Evolutionary conservation across 2,888 invertebrate genomes (phyloP).

Genomic region (Elegia similella): DNA sequence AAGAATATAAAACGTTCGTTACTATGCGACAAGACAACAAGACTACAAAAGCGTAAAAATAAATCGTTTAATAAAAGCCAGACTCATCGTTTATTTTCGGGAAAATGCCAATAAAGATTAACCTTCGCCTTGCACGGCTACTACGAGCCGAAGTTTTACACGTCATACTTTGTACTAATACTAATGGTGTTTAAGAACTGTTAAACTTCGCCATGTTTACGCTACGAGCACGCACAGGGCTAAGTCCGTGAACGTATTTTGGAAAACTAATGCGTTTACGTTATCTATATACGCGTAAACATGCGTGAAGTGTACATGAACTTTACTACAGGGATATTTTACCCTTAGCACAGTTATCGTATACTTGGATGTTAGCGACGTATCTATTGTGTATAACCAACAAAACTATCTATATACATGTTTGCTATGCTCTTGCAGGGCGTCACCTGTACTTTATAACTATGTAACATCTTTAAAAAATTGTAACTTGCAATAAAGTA

Average conservation of each 20-base stretch:
- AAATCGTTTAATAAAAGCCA: constrained; percentile 15
- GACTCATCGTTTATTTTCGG: constrained; percentile 17
- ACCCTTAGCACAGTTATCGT: too few species aligned
- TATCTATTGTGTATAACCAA: too few species aligned
- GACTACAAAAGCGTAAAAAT: constrained; percentile 10
- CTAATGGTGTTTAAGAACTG: constrained; percentile 54
- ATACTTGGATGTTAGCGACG: too few species aligned
- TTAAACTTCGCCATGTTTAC: constrained; percentile 62
- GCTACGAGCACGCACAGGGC: constrained; percentile 52
- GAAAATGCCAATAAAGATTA: constrained; percentile 37
- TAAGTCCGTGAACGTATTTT: constrained; percentile 16
- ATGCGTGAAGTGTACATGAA: not conserved
- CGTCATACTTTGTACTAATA: constrained; percentile 30
- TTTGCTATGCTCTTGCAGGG: too few species aligned
- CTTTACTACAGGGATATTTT: too few species aligned
- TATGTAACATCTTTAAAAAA: too few species aligned
- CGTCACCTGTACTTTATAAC: too few species aligned
- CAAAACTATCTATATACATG: too few species aligned
- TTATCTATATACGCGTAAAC: constrained; percentile 19
- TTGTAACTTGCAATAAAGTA: too few species aligned
- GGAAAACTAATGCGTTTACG: constrained; percentile 28
- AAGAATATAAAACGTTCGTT: not conserved
- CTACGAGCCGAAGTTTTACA: constrained; percentile 27
- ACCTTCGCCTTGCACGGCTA: constrained; percentile 44
- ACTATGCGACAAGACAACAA: constrained; percentile 6